Percentiles rank a stretch among this genome's conserved stretches.
Conservation (phyloP, 2,113 vertebrate genomes). For the Corythornis cristatus region DNA sequence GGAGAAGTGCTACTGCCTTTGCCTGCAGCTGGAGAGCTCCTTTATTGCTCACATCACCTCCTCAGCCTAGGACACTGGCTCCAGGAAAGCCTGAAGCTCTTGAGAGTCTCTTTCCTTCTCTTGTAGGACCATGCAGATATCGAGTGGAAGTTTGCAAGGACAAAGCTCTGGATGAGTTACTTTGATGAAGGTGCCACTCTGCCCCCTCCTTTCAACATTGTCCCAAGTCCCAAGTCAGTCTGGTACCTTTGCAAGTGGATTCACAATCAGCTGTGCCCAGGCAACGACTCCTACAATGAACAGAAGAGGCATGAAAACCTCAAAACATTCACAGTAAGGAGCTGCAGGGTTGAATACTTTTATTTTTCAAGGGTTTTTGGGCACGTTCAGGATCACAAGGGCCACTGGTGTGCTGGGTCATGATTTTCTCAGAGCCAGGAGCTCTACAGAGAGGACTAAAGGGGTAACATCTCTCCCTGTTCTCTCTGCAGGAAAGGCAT, state of each 20-base stretch:
- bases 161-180: constrained; percentile 98
- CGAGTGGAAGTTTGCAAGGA: constrained; percentile 97
- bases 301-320: constrained; percentile 89
- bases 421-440: not conserved
- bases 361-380: not conserved
- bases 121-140: constrained; percentile 93
- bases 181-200: constrained; percentile 97
- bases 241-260: constrained; percentile 94
- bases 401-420: not conserved
- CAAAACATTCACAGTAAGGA: constrained; percentile 88
- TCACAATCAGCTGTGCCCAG: constrained; percentile 85
- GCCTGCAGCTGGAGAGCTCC: not conserved
- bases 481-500: constrained; percentile 87
- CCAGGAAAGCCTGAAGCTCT: not conserved
- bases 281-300: constrained; percentile 76
- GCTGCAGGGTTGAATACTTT: not conserved
- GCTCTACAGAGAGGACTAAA: not conserved
- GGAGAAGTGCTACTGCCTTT: not conserved
- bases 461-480: not conserved
- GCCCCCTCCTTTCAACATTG: constrained; percentile 93
- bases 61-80: not conserved
- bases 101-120: not conserved
- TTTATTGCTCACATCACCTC: not conserved
- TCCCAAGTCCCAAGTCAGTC: constrained; percentile 93
- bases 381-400: rapidly evolving